Percentiles rank a stretch among this genome's conserved stretches.
phyloP scores from a whole-genome alignment of 1,140 invertebrate genomes.

The Drosophila baimaii region DNA sequence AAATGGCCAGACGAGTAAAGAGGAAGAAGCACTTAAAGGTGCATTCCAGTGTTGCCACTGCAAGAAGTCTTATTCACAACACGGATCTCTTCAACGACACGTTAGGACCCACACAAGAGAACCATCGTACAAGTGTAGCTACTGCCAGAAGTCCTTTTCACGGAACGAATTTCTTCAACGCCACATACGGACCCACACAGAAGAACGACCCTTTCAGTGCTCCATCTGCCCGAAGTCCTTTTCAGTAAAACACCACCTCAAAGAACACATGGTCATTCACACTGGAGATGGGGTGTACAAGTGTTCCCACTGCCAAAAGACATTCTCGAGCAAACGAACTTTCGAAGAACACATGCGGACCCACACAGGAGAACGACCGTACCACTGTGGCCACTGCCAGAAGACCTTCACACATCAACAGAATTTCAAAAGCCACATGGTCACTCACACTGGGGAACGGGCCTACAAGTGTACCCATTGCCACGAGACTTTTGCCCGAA shows the following conservation, averaged over 20 bases:
- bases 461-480: background rate
- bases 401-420: background rate
- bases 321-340: background rate
- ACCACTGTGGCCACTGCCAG: background rate
- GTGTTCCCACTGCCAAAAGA: background rate
- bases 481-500: background rate
- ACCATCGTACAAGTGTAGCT: background rate
- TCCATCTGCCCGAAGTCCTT: background rate
- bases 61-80: background rate
- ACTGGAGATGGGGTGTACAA: constrained; percentile 1
- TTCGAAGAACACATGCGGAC: background rate
- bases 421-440: background rate
- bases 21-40: background rate
- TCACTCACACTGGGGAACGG: background rate
- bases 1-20: background rate
- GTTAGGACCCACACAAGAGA: background rate
- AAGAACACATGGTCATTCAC: background rate
- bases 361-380: background rate
- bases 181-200: background rate
- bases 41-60: background rate
- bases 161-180: background rate
- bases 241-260: background rate
- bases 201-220: background rate
- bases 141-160: background rate
- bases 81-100: background rate